phyloP scores from a whole-genome alignment of 2,797 vertebrate species.

The Nannoperca obscura region DNA sequence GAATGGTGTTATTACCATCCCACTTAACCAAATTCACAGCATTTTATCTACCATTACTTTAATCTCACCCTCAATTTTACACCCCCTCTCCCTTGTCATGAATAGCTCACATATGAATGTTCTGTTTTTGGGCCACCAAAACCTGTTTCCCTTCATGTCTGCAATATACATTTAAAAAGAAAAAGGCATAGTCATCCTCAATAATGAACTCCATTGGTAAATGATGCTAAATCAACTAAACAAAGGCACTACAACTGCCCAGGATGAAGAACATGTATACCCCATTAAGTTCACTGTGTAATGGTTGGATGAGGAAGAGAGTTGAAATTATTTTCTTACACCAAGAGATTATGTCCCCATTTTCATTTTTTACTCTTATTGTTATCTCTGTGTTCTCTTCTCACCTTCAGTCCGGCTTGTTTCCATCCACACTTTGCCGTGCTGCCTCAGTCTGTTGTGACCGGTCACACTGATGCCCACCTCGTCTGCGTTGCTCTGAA shows the following conservation, averaged over 20 bases:
- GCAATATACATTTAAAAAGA: not conserved
- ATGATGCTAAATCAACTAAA: not conserved
- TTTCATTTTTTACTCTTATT: accelerated
- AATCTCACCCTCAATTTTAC: not conserved
- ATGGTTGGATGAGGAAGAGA: not conserved
- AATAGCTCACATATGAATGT: not conserved
- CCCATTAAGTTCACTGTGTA: too few species aligned
- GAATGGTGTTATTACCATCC: not conserved
- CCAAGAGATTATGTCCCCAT: too few species aligned
- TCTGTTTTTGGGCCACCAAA: not conserved
- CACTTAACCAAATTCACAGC: not conserved
- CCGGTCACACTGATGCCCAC: accelerated
- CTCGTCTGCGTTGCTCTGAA: not conserved
- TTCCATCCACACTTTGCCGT: not conserved
- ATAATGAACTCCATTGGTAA: conserved; percentile 6
- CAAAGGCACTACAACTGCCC: not conserved
- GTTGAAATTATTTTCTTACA: not conserved
- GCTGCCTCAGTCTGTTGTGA: not conserved
- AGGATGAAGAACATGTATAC: not conserved
- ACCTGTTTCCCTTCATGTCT: not conserved
- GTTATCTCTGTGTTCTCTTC: not conserved
- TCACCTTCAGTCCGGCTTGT: conserved; percentile 28
- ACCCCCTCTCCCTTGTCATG: not conserved
- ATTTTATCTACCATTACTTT: not conserved
- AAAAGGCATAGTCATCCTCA: not conserved